phyloP scores from a whole-genome alignment of 1,140 invertebrate species.

The Drosophila santomea region DNA sequence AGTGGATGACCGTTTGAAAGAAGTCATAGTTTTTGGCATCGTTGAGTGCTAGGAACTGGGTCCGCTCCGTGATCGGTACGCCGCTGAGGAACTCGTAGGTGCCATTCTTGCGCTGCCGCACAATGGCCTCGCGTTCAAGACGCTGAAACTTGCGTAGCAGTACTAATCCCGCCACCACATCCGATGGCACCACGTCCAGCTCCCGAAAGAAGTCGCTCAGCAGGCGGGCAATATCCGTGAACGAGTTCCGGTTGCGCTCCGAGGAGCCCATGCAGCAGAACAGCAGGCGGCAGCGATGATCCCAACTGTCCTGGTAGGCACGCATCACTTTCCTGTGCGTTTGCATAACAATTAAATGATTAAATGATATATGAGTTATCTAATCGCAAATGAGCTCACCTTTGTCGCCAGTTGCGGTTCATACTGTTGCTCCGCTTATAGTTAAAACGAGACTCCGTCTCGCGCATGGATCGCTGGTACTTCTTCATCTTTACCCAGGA shows the following conservation, averaged over 20 bases:
- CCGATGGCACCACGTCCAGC: conserved; percentile 95
- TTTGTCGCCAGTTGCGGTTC: conserved; percentile 94
- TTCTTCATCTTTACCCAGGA: conserved; percentile 98
- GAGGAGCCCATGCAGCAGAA: conserved; percentile 94
- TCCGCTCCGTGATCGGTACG: conserved; percentile 92
- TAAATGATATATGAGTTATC: no score
- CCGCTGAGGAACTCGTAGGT: conserved; percentile 96
- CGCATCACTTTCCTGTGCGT: conserved; percentile 91
- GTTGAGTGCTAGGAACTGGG: conserved; percentile 93
- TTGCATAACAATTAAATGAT: no score
- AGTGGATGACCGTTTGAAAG: conserved; percentile 92
- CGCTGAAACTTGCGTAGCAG: conserved; percentile 93
- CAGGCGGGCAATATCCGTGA: conserved; percentile 93
- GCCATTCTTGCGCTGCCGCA: conserved; percentile 92
- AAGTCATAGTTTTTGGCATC: conserved; percentile 91
- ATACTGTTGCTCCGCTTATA: conserved; percentile 92
- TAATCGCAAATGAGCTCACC: conserved; percentile 85
- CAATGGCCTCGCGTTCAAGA: conserved; percentile 90
- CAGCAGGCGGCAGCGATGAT: conserved; percentile 92
- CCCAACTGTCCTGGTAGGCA: conserved; percentile 96
- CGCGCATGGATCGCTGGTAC: conserved; percentile 93
- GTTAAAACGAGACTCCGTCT: conserved; percentile 90
- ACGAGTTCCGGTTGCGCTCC: conserved; percentile 93
- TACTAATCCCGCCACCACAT: conserved; percentile 94
- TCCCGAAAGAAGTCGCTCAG: conserved; percentile 96